Evolutionary conservation across 2,113 vertebrate species (phyloP), one percentile per base, ranked within the genome.

Genomic region (Epinephelus lanceolatus): DNA sequence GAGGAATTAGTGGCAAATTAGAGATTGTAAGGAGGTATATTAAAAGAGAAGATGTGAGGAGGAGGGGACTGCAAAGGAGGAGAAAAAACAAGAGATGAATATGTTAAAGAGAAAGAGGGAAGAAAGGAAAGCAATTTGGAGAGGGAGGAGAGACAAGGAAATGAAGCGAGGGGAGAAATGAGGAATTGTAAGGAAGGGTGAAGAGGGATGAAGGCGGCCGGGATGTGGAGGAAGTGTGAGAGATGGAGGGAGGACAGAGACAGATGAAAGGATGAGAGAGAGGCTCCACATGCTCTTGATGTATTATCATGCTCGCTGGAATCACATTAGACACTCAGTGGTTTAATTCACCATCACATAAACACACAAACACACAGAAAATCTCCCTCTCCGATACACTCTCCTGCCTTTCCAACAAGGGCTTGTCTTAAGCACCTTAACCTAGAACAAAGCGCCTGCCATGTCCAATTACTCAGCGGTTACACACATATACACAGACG

Each of bases 301-400:
- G 80, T 80, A 79, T 93, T 78, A 67, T 83, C 33, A 42, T 25
- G 66, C 56, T 76, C 69, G 6, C 74, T 42, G 11, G 69, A 84
- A 75, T 89, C 83, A 78, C 81, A 90, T 89, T 89, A 88, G 78
- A 88, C 62, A 59, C 82, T 80, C 60, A 25, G 45, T 10, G 40
- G 61, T 85, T 87, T 88, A 68, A 93, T 92, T 88, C 76, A 57
- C 42, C 66, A 83, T 77, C 82, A 80, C 69, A 68, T 65, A 81
- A 74, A 83, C 62, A 80, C 78, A 57, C 55, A 55, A 14, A 79
- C 33, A 17, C 49, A 59, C n/a, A 13, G 40, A 42, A 51, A n/a
- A 72, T 57, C 23, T 75, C n/a, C n/a, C 27, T 59, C n/a, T 76
- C 27, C 47, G 52, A 33, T 67, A 62, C 6, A 40, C 60, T 63